These are phyloP conservation scores for Cyprinella venusta DNA, from an alignment of 2,797 vertebrate species.

Conservation along the genomic window DNA sequence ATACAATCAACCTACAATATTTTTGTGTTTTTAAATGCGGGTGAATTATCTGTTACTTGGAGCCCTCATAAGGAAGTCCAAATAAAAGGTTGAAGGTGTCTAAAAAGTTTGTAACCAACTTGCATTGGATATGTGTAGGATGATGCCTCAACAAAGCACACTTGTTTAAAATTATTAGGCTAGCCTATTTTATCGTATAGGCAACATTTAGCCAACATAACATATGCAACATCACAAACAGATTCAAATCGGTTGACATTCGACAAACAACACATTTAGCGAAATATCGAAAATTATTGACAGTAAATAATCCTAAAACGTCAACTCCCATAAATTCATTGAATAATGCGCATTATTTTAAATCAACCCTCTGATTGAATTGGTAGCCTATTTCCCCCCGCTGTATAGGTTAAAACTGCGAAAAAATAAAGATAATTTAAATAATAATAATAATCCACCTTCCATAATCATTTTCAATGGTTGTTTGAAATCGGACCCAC, in stretches of 20 bases:
- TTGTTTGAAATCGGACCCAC: slow-evolving; percentile 23
- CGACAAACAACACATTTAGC: not conserved
- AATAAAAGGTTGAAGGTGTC: not conserved
- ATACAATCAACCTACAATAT: not conserved
- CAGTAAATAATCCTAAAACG: not conserved
- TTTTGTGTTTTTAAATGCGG: not conserved
- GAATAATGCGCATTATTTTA: not conserved
- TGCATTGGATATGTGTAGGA: not conserved
- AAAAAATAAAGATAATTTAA: not conserved
- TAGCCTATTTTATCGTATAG: not conserved
- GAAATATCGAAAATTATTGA: not conserved
- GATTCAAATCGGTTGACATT: not conserved
- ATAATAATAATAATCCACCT: not conserved
- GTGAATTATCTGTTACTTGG: not conserved
- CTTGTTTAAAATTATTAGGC: not conserved
- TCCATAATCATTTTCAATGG: not conserved
- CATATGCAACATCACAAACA: not conserved
- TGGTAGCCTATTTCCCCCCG: accelerated
- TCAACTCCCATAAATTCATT: not conserved
- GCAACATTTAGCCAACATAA: not conserved
- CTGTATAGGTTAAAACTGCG: not conserved
- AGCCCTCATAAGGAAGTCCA: not conserved
- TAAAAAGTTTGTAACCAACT: not conserved
- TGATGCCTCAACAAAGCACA: not conserved
- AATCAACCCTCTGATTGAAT: not conserved